Evolutionary conservation across 2,797 vertebrate genomes (phyloP), one percentile per base, ranked within the genome.

Genomic region (Spinus olivaceus): DNA sequence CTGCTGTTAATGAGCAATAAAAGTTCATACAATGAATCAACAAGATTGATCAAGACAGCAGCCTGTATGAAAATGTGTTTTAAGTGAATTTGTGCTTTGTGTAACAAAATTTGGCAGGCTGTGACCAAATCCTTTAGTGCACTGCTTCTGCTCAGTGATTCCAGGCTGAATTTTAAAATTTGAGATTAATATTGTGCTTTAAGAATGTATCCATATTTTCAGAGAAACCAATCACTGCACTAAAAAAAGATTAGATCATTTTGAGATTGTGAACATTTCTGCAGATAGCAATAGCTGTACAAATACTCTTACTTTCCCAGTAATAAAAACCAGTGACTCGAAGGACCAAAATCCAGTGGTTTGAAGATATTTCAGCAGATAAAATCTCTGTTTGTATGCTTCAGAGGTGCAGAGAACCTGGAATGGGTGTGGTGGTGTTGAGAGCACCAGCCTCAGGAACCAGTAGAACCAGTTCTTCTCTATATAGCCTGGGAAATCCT

Each of bases 391-490:
- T 83, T 89, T 78, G 79, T 67, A 17, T 56, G 42, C 69, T 96
- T 91, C 81, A 91, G 88, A 87, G 46, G 74, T 12, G 33, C 59
- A 47, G 64, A 61, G 47, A 92, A 65, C 35, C 72, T 83, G 51
- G 15, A 53, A 72, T 69, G 94, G 96, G 95, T 93, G 93, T 72
- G 94, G 95, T 81, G 33, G 54, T 71, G 42, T 61, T 81, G 86
- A 93, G 54, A 87, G 76, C 70, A 81, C 54, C 65, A 89, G 71
- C 85, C 72, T 2, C 84, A 90, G 56, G 59, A 97, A 97, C 96
- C 87, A 65, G 94, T 37, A 86, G 65, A 96, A 96, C 94, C 95
- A 83, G 94, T 95, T 94, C 60, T 93, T 87, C 61, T 35, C 71
- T 56, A 23, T n/a, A 64, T 37, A 64, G 88, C 59, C 86, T 96